A percentile compares a stretch with the other conserved stretches of the same genome.
Conservation (phyloP, 2,888 invertebrate species). For the Caenorhabditis doughertyi region DNA sequence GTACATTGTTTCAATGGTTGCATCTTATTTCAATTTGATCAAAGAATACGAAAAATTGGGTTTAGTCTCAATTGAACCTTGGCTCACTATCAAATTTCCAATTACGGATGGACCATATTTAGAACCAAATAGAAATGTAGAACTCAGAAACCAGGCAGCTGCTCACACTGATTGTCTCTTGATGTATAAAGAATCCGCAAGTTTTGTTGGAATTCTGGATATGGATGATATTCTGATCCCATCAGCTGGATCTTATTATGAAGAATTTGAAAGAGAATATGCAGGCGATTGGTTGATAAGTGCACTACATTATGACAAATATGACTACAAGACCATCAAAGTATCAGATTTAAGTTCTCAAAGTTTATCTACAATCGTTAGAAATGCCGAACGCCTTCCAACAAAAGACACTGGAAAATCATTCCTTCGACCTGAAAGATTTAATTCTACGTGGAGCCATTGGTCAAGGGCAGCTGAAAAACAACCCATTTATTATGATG, state of each 20-base stretch:
- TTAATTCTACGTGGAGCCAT: slow-evolving; percentile 59
- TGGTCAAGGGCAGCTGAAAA: slow-evolving; percentile 51
- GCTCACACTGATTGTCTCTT: slow-evolving; percentile 71
- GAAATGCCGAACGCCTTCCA: slow-evolving; percentile 29
- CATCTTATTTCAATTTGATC: slow-evolving; percentile 64
- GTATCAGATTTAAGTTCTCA: slow-evolving; percentile 24
- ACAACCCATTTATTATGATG: slow-evolving; percentile 31
- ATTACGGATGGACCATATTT: slow-evolving; percentile 56
- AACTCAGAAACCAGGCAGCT: slow-evolving; percentile 70
- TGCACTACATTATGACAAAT: slow-evolving; percentile 53
- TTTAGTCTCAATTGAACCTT: slow-evolving; percentile 61
- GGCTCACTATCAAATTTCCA: slow-evolving; percentile 64
- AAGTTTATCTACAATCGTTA: slow-evolving; percentile 35
- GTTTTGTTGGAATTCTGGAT: slow-evolving; percentile 68
- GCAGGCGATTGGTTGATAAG: slow-evolving; percentile 49
- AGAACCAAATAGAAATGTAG: slow-evolving; percentile 69
- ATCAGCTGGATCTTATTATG: slow-evolving; percentile 62
- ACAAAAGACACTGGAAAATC: slow-evolving; percentile 57
- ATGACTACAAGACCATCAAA: slow-evolving; percentile 49
- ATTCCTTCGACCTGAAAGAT: slow-evolving; percentile 50
- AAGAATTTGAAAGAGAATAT: slow-evolving; percentile 64
- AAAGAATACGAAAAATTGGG: slow-evolving; percentile 63
- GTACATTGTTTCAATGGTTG: slow-evolving; percentile 65
- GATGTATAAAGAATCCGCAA: slow-evolving; percentile 68
- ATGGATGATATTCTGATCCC: slow-evolving; percentile 72